Conservation (phyloP, 2,113 vertebrate species). For the Gymnobelideus leadbeateri region DNA sequence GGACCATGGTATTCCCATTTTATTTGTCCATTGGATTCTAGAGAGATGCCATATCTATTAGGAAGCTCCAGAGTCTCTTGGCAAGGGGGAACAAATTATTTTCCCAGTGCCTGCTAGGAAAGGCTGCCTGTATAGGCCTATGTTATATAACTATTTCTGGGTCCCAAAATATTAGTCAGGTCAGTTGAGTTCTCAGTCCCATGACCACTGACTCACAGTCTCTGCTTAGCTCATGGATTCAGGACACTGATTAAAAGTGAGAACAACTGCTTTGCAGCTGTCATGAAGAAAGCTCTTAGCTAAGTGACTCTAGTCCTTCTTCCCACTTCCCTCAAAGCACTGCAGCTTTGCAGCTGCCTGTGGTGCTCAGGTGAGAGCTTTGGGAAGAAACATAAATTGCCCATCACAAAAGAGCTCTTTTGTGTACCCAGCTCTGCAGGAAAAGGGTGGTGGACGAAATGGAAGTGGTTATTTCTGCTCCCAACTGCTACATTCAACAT, state of each 20-base stretch:
- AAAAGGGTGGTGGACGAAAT: conserved; percentile 3
- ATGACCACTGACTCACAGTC: neutral
- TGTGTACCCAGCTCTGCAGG: conserved; percentile 22
- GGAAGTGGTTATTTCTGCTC: neutral
- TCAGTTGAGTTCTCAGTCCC: conserved; percentile 30
- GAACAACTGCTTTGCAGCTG: conserved; percentile 41
- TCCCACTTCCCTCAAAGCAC: conserved; percentile 17
- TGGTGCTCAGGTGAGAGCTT: neutral
- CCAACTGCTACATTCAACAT: conserved; percentile 29
- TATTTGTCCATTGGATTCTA: conserved; percentile 46
- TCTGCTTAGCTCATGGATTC: conserved; percentile 24
- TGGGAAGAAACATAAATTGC: conserved; percentile 20
- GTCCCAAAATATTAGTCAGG: conserved; percentile 39
- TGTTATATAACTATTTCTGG: conserved; percentile 38
- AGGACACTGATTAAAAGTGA: conserved; percentile 14
- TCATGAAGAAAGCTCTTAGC: conserved; percentile 41
- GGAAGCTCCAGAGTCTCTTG: neutral
- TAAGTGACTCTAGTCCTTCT: conserved; percentile 15
- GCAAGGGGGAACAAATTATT: conserved; percentile 40
- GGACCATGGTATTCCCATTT: conserved; percentile 43
- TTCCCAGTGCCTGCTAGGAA: conserved; percentile 30
- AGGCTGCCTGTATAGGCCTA: neutral
- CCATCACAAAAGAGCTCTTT: conserved; percentile 43
- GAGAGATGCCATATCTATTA: conserved; percentile 26
- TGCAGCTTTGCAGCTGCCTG: neutral